A percentile compares a stretch with the other conserved stretches of the same genome.
Evolutionary conservation across 2,113 vertebrate genomes (phyloP).

Genomic region (Callipepla squamata): DNA sequence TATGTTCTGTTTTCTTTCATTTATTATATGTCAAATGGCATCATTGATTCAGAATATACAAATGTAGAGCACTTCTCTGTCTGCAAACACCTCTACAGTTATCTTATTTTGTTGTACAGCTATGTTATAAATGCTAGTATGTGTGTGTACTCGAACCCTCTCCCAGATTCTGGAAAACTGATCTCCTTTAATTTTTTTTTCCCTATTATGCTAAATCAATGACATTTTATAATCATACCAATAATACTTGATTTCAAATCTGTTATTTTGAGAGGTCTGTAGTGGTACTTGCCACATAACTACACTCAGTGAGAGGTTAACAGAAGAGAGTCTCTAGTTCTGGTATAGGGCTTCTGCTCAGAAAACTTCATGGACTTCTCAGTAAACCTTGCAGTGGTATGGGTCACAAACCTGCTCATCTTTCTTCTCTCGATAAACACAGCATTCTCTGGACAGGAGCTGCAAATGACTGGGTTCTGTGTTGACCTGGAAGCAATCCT

Average conservation of each 20-base stretch:
- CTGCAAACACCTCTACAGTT: background rate
- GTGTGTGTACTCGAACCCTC: background rate
- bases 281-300: background rate
- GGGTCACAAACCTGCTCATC: background rate
- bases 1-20: background rate
- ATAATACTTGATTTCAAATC: background rate
- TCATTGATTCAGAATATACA: background rate
- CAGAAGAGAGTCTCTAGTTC: background rate
- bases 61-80: background rate
- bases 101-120: background rate
- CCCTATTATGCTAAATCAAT: background rate
- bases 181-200: background rate
- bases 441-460: background rate
- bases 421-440: background rate
- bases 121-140: background rate
- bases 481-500: background rate
- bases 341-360: background rate
- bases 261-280: background rate
- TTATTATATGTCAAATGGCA: background rate
- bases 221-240: background rate
- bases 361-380: background rate
- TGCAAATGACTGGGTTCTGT: background rate
- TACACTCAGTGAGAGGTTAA: background rate
- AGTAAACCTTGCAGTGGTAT: background rate
- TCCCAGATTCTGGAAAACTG: background rate